Conservation (phyloP, 2,113 vertebrate species). For the Cathartes aura region DNA sequence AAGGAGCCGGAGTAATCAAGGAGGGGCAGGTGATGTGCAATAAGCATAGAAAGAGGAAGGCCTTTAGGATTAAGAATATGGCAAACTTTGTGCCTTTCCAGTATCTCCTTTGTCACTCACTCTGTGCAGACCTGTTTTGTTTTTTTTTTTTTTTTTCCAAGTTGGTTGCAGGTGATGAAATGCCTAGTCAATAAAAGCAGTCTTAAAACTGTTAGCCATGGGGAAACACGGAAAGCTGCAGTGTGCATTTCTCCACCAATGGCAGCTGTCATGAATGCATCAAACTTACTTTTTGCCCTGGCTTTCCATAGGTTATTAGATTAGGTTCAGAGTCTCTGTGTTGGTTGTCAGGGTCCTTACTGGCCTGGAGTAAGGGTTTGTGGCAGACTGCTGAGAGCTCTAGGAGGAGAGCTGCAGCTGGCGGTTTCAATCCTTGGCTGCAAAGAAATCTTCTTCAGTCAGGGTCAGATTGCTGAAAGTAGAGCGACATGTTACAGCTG, state of each 20-base stretch:
- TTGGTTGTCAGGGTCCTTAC: neutral
- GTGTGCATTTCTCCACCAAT: accelerated
- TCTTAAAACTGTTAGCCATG: neutral
- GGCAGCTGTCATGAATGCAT: neutral
- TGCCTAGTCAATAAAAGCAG: neutral
- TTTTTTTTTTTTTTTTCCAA: neutral
- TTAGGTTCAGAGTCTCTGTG: neutral
- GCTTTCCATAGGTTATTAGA: neutral
- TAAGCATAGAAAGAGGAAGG: neutral
- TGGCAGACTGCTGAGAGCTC: neutral
- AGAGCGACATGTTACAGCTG: accelerated
- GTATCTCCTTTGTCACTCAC: neutral
- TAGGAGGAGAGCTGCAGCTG: neutral
- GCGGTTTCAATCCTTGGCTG: neutral
- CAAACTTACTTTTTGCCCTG: neutral
- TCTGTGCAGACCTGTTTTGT: neutral
- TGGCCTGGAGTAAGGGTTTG: neutral
- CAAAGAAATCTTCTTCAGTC: neutral
- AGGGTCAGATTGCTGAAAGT: neutral
- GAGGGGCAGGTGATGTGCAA: neutral
- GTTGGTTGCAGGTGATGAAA: neutral
- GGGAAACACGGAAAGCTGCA: neutral
- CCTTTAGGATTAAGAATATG: neutral
- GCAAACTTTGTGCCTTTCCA: neutral
- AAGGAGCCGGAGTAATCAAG: neutral